These are phyloP conservation scores for Grammomys surdaster DNA, from an alignment of 2,113 vertebrate genomes.

Conservation along the genomic window DNA sequence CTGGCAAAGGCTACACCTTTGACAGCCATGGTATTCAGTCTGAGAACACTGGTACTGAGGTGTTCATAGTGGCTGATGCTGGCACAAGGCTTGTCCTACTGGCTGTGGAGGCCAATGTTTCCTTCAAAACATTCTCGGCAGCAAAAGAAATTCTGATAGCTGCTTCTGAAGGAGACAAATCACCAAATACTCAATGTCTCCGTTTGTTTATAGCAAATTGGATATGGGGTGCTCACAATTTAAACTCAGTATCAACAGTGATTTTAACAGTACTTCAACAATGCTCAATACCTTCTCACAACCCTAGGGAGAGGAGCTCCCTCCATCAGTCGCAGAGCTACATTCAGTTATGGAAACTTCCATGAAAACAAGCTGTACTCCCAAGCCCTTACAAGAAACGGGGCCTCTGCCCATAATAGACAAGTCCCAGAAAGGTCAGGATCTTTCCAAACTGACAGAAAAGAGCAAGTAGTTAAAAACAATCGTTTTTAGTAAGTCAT, in stretches of 20 bases:
- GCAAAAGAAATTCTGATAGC: neutral
- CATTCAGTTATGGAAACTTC: neutral
- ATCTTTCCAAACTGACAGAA: neutral
- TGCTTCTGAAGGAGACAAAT: neutral
- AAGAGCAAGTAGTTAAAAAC: neutral
- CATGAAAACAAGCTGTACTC: slow-evolving; percentile 22
- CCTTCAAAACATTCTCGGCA: neutral
- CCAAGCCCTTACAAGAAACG: neutral
- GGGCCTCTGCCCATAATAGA: neutral
- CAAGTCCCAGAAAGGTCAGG: neutral
- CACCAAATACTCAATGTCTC: neutral
- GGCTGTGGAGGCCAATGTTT: neutral
- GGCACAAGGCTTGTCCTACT: neutral
- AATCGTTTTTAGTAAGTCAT: neutral
- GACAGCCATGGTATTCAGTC: neutral
- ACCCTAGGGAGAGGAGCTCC: neutral
- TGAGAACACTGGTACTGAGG: neutral
- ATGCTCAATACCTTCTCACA: neutral
- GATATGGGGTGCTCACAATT: neutral
- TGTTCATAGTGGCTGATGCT: neutral
- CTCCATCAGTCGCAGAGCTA: neutral
- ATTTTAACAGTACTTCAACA: neutral
- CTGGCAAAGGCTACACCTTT: neutral
- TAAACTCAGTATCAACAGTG: neutral
- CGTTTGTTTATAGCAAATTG: neutral